phyloP scores from a whole-genome alignment of 2,888 invertebrate species.

The Parnassius smintheus region DNA sequence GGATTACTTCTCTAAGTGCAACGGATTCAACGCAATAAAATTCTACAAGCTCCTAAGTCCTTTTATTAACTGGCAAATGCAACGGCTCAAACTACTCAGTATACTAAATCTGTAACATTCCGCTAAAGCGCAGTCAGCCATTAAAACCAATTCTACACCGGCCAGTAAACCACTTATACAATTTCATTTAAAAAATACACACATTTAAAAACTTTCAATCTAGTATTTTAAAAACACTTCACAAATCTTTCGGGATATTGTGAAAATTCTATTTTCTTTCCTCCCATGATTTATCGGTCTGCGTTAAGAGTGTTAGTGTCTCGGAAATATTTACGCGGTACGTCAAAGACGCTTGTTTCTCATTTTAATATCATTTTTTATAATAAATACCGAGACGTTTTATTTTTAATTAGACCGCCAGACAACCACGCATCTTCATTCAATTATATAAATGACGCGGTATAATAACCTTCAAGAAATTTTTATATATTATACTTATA shows the following conservation, averaged over 20 bases:
- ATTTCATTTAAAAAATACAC: constrained; percentile 13
- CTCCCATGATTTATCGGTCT: constrained; percentile 14
- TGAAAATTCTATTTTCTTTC: constrained; percentile 9
- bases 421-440: too few species aligned
- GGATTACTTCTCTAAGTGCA: constrained; percentile 23
- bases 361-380: constrained; percentile 11
- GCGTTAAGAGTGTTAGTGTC: constrained; percentile 4
- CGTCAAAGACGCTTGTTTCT: constrained; percentile 12
- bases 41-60: constrained; percentile 25
- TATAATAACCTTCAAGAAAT: too few species aligned
- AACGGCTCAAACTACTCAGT: constrained; percentile 21
- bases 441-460: too few species aligned
- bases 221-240: constrained; percentile 2
- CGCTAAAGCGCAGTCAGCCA: constrained; percentile 23
- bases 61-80: constrained; percentile 28
- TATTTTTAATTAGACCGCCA: background rate
- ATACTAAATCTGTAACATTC: constrained; percentile 27
- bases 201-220: constrained; percentile 6
- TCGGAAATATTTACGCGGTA: constrained; percentile 19
- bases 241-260: constrained; percentile 3
- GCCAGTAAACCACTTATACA: constrained; percentile 13
- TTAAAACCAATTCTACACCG: constrained; percentile 13
- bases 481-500: too few species aligned
- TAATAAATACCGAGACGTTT: constrained; percentile 5
- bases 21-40: constrained; percentile 27